Conservation (phyloP, 2,888 invertebrate species). For the Dexiosoma caninum region DNA sequence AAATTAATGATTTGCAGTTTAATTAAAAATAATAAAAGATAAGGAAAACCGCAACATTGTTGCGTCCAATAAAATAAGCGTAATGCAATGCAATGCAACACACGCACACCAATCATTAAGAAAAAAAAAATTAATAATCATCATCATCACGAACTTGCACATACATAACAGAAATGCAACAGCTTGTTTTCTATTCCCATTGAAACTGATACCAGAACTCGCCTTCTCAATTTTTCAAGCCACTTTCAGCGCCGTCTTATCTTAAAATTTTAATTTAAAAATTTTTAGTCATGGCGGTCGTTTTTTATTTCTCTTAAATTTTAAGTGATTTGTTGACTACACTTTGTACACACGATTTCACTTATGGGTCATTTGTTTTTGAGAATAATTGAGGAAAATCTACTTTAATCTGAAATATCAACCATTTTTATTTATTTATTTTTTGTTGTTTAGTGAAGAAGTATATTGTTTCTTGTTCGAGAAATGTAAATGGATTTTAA, state of each 20-base stretch:
- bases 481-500: neutral
- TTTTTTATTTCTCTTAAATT: neutral
- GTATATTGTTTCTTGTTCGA: neutral
- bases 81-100: neutral
- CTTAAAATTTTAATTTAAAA: slow-evolving; percentile 3
- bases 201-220: neutral
- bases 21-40: slow-evolving; percentile 46
- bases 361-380: slow-evolving; percentile 7
- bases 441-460: neutral
- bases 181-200: slow-evolving; percentile 6
- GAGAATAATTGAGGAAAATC: neutral
- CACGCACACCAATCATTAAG: neutral
- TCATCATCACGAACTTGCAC: neutral
- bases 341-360: slow-evolving; percentile 31
- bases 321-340: slow-evolving; percentile 36
- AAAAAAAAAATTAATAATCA: neutral
- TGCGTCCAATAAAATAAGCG: slow-evolving; percentile 7
- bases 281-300: slow-evolving; percentile 33
- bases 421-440: neutral
- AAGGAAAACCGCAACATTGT: slow-evolving; percentile 51
- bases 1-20: slow-evolving; percentile 22
- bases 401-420: neutral
- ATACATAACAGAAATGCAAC: neutral
- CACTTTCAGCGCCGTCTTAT: slow-evolving; percentile 1
- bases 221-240: neutral